Evolutionary conservation across 2,888 invertebrate genomes (phyloP), one percentile per base, ranked within the genome.

Genomic region (Ichneumoninae sp.): DNA sequence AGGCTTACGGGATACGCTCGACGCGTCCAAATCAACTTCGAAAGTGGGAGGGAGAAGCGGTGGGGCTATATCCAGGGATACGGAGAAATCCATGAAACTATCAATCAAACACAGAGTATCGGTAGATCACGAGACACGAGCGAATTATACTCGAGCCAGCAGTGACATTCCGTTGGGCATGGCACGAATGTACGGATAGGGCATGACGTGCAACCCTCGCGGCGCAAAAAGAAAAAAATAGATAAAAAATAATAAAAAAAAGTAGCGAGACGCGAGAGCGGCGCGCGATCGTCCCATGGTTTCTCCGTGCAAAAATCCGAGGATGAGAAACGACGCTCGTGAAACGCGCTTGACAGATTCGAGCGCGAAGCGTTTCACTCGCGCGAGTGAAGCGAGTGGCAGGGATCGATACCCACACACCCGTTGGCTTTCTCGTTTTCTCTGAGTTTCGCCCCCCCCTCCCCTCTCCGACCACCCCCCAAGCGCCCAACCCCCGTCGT

Each of bases 271-370:
- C 65, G 65, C 19, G 63, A 78, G 54, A 70, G 73, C 65, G 50
- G 16, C 60, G 54, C 19, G 40, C 71, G 71, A 57, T 69, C 52
- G 54, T 80, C 40, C 74, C 13, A 30, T 30, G 33, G 47, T 52
- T 75, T 80, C 71, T 65, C 57, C 65, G 83, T 73, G 68, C 60
- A 83, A 73, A 81, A 84, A 84, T 84, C 74, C 84, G 84, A 78
- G 81, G 84, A 84, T 84, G 84, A 84, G 84, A 81, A 84, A 84
- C 81, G 84, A 78, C 74, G 77, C 77, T 81, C 73, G 81, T 84
- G 84, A 84, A 81, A 81, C 81, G 73, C 84, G 81, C 84, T 78
- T 84, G 84, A 84, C 84, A 84, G 84, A 84, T 84, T 84, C 84
- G 84, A 84, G 71, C 63, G 71, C 63, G 79, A 52, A 50, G 84